Evolutionary conservation across 1,140 invertebrate species (phyloP).

Genomic region (Probaryconus sp.): DNA sequence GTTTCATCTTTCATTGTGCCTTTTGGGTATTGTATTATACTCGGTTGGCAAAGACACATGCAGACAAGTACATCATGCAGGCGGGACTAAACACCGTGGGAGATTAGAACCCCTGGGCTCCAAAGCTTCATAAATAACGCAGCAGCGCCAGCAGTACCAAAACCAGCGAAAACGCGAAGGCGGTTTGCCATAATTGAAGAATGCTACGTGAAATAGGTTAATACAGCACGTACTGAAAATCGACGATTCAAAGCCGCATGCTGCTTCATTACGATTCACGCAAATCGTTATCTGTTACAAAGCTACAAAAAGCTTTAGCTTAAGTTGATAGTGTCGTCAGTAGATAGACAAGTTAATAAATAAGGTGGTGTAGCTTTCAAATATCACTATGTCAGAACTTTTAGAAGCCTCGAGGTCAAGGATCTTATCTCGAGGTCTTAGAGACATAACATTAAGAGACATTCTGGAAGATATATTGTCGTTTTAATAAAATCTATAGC

Average conservation of each 20-base stretch:
- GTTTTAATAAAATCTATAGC: too few relatives aligned
- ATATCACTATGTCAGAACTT: too few relatives aligned
- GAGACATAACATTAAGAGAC: too few relatives aligned
- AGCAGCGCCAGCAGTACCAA: conserved; percentile 27
- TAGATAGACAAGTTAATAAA: too few relatives aligned
- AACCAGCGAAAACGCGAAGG: conserved; percentile 46
- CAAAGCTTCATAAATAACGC: conserved; percentile 60
- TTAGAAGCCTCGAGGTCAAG: too few relatives aligned
- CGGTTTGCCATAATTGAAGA: conserved; percentile 52
- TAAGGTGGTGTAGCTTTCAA: too few relatives aligned
- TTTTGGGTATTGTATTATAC: conserved; percentile 52
- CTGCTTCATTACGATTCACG: conserved; percentile 24
- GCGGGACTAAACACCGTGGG: conserved; percentile 56
- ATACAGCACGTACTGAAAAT: conserved; percentile 43
- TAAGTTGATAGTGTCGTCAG: too few relatives aligned
- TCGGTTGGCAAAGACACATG: conserved; percentile 30
- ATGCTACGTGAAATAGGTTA: conserved; percentile 44
- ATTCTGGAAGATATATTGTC: too few relatives aligned
- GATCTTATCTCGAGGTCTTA: too few relatives aligned
- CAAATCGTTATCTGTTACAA: conserved; percentile 17
- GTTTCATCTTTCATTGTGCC: conserved; percentile 45
- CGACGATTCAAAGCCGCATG: conserved; percentile 35
- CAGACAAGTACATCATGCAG: conserved; percentile 53
- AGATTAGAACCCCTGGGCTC: conserved; percentile 60
- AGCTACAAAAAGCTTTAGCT: conserved; percentile 13